These are phyloP conservation scores for Acrocyrtus sp. DNA, from an alignment of 2,888 invertebrate species.

Conservation along the genomic window DNA sequence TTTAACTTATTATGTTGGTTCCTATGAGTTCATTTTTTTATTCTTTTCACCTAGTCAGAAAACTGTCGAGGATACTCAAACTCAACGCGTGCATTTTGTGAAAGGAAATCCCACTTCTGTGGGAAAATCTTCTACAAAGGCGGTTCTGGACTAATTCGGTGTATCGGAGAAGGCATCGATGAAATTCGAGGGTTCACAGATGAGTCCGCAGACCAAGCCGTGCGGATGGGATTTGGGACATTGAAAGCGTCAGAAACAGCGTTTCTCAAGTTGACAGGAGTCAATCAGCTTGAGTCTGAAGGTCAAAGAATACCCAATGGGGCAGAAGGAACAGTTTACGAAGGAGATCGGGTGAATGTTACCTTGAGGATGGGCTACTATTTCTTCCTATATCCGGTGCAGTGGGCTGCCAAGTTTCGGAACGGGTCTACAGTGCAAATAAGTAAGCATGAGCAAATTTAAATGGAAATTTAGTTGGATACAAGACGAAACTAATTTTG, in stretches of 20 bases:
- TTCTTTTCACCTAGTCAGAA: constrained; percentile 41
- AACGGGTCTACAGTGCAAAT: constrained; percentile 39
- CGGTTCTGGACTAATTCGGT: constrained; percentile 56
- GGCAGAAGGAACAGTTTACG: constrained; percentile 22
- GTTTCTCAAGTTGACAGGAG: constrained; percentile 8
- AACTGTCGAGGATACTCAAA: constrained; percentile 55
- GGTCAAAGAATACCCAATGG: too few relatives aligned
- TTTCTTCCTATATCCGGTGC: constrained; percentile 47
- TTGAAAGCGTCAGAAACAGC: constrained; percentile 52
- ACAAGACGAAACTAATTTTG: too few relatives aligned
- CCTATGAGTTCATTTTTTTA: too few relatives aligned
- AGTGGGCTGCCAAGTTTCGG: constrained; percentile 42
- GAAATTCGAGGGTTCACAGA: constrained; percentile 53
- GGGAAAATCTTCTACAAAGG: constrained; percentile 54
- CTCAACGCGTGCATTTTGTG: constrained; percentile 49
- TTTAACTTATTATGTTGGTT: too few relatives aligned
- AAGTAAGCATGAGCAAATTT: constrained; percentile 32
- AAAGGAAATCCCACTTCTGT: constrained; percentile 49
- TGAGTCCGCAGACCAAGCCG: constrained; percentile 19
- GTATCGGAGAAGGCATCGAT: constrained; percentile 56
- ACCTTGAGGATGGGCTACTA: constrained; percentile 40
- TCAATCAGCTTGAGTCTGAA: neutral
- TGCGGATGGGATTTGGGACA: constrained; percentile 50
- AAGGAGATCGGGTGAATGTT: constrained; percentile 45
- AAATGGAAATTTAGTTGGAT: too few relatives aligned